Percentiles rank a stretch among this genome's conserved stretches.
Conservation (phyloP, 2,113 vertebrate genomes). For the Calyptomena viridis region DNA sequence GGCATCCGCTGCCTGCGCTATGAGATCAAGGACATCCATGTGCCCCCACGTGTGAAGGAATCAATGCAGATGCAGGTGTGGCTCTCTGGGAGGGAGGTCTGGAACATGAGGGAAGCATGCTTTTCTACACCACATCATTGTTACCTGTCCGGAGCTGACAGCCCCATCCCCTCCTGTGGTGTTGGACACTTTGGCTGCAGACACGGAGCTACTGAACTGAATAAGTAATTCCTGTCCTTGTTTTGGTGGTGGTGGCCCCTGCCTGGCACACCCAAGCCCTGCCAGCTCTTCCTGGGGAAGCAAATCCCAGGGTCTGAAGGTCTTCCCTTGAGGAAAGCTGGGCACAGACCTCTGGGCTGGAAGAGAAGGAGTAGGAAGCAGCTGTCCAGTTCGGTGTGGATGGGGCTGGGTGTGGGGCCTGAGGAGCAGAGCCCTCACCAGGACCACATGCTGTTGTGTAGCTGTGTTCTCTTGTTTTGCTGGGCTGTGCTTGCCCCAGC, state of each 20-base stretch:
- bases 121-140: fast-evolving
- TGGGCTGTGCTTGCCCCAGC: fast-evolving
- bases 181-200: neutral
- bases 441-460: fast-evolving
- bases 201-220: neutral
- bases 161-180: fast-evolving
- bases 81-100: neutral
- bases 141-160: neutral
- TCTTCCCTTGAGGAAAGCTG: neutral
- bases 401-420: fast-evolving
- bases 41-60: conserved; percentile 93
- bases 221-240: neutral
- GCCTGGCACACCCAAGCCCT: neutral
- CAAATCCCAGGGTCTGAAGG: neutral
- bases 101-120: neutral
- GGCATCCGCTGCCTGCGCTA: conserved; percentile 95
- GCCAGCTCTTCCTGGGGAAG: neutral
- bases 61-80: conserved; percentile 99
- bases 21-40: conserved; percentile 96
- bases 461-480: neutral
- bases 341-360: fast-evolving
- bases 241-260: neutral
- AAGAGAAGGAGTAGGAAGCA: neutral
- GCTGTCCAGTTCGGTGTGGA: neutral
- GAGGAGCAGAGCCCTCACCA: fast-evolving